phyloP scores from a whole-genome alignment of 2,888 invertebrate genomes.

The Timema podura region DNA sequence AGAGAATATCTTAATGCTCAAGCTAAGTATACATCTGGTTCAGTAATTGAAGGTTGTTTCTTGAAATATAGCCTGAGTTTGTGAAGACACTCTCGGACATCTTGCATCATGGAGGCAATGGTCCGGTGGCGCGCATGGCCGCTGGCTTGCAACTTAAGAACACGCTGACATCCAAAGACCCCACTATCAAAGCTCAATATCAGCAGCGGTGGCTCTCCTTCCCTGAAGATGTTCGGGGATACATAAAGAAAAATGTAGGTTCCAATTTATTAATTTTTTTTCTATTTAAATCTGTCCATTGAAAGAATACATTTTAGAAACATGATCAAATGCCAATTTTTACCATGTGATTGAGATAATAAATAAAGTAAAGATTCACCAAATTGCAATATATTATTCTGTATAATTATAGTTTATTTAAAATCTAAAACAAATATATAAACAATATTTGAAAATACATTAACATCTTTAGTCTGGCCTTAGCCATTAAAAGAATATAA shows the following conservation, averaged over 20 bases:
- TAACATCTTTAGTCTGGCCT: no score
- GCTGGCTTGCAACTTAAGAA: constrained; percentile 98
- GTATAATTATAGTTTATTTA: no score
- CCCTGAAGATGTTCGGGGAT: constrained; percentile 78
- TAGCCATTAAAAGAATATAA: no score
- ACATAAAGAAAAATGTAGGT: constrained; percentile 93
- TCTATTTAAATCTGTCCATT: constrained; percentile 10
- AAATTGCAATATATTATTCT: no score
- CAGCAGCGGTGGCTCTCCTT: constrained; percentile 92
- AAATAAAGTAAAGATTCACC: background rate
- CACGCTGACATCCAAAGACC: constrained; percentile 94
- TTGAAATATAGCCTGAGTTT: constrained; percentile 65
- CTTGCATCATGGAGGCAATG: constrained; percentile 82
- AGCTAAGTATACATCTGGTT: no score
- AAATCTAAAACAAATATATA: no score
- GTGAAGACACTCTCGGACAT: constrained; percentile 91
- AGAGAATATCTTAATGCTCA: no score
- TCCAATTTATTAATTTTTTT: background rate
- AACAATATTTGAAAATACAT: no score
- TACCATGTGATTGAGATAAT: background rate
- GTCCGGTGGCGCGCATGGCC: constrained; percentile 94
- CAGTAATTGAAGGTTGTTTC: no score
- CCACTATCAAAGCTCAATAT: constrained; percentile 69
- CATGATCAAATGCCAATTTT: background rate
- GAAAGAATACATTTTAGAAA: background rate